Evolutionary conservation across 2,113 vertebrate species (phyloP).

Genomic region (Sardina pilchardus): DNA sequence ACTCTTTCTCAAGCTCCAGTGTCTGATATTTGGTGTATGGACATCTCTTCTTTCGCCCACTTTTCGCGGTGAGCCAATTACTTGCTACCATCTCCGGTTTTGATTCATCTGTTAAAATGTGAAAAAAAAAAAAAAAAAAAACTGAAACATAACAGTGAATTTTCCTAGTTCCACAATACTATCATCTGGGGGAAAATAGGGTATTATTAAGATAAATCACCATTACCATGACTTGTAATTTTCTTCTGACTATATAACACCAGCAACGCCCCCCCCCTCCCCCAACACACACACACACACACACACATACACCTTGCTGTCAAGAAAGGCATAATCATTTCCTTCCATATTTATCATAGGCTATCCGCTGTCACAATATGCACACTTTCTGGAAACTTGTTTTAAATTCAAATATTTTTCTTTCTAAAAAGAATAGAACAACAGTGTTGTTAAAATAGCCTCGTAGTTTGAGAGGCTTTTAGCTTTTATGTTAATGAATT

Average conservation of each 20-base stretch:
- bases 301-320: background rate
- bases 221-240: too few relatives aligned
- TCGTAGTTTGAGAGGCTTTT: background rate
- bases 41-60: constrained; percentile 83
- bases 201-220: too few relatives aligned
- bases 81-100: constrained; percentile 80
- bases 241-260: too few relatives aligned
- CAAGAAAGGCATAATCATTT: background rate
- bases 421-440: background rate
- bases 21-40: constrained; percentile 85
- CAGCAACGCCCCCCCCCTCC: too few relatives aligned
- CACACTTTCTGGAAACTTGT: background rate
- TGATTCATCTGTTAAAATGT: constrained; percentile 80
- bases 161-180: too few relatives aligned
- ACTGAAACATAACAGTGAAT: background rate
- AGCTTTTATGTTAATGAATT: background rate
- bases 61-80: constrained; percentile 84
- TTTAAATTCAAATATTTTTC: background rate
- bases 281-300: too few relatives aligned
- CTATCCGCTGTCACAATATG: background rate
- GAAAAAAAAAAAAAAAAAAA: constrained; percentile 67
- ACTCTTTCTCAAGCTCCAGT: constrained; percentile 85
- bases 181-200: too few relatives aligned
- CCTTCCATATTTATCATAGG: background rate
- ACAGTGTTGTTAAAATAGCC: background rate